Conservation (phyloP, 1,140 invertebrate genomes). For the Diuraphis noxia region DNA sequence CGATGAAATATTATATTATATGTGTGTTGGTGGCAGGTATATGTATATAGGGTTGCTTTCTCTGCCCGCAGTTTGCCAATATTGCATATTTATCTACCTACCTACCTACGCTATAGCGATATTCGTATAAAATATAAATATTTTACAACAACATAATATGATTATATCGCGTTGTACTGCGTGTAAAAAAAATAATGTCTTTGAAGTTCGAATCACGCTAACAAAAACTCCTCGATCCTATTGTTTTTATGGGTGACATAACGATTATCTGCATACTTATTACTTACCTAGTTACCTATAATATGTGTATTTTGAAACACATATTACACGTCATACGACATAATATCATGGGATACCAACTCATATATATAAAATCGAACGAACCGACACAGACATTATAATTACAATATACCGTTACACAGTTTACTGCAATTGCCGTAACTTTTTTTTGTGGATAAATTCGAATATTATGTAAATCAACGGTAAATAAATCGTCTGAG, state of each 20-base stretch:
- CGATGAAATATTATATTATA: background rate
- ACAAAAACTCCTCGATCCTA: background rate
- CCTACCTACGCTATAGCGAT: too few species aligned
- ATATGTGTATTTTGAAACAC: background rate
- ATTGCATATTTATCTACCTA: too few species aligned
- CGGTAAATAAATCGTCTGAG: background rate
- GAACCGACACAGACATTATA: background rate
- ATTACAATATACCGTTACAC: background rate
- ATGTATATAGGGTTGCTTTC: background rate
- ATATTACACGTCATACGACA: background rate
- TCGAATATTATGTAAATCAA: background rate
- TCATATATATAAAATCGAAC: background rate
- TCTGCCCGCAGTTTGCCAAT: background rate
- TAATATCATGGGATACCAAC: background rate
- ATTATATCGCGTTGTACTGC: background rate
- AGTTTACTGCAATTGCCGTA: background rate
- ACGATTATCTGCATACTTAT: background rate
- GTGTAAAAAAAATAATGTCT: too few species aligned
- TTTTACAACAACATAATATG: background rate
- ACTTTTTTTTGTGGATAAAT: background rate
- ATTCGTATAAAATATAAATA: background rate
- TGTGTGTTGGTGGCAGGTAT: background rate
- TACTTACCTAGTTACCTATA: background rate
- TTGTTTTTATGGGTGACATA: background rate
- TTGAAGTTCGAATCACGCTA: too few species aligned